Evolutionary conservation across 35 echinoderm and acorn worm genomes (phyloP).

Genomic region (Diadema setosum): DNA sequence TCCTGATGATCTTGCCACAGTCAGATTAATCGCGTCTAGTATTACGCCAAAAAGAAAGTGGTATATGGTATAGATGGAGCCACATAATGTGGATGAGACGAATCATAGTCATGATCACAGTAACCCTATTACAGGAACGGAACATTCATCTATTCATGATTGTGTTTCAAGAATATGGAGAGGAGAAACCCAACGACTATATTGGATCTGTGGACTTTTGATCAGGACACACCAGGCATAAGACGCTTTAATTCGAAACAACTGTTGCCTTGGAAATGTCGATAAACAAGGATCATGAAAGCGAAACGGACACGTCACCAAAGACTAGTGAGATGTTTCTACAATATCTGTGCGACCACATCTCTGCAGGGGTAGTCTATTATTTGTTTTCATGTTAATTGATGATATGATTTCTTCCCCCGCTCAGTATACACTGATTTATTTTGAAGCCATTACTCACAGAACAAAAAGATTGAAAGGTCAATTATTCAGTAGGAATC

Average conservation of each 20-base stretch:
- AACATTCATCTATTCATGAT: background rate
- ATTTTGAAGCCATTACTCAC: no score
- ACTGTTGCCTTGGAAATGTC: constrained; percentile 6
- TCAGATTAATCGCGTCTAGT: no score
- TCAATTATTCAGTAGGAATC: no score
- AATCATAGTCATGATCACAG: background rate
- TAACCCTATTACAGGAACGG: background rate
- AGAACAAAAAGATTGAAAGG: no score
- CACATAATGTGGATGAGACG: background rate
- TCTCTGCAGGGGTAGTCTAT: no score
- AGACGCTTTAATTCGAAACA: background rate
- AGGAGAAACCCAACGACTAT: background rate
- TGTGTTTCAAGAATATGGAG: background rate
- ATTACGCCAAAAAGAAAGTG: background rate
- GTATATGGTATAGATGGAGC: no score
- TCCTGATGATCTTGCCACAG: background rate
- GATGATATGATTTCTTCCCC: no score
- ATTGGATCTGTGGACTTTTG: background rate
- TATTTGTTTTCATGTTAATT: no score
- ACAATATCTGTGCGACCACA: no score
- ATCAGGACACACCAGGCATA: background rate
- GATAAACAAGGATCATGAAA: background rate
- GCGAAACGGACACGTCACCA: no score
- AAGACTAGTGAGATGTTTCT: no score
- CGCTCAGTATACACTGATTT: no score